Evolutionary conservation across 2,797 vertebrate species (phyloP).

Genomic region (Tapera naevia): DNA sequence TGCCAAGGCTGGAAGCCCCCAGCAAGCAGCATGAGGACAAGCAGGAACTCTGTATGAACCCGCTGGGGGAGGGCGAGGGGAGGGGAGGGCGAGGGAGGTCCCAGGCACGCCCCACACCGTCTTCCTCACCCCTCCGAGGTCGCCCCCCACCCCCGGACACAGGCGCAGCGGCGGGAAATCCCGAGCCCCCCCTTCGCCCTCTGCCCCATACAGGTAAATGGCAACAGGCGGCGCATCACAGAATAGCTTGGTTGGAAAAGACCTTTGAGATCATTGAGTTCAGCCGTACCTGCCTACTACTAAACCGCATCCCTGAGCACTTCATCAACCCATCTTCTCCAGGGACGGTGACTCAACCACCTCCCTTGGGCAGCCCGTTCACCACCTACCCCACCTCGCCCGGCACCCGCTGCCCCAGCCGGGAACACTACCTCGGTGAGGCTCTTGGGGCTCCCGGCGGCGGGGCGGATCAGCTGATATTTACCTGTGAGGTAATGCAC

Average conservation of each 20-base stretch:
- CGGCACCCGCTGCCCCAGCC: background rate
- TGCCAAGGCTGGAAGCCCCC: too few relatives aligned
- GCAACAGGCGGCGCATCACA: constrained; percentile 2
- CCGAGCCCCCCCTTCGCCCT: background rate
- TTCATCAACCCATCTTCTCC: too few relatives aligned
- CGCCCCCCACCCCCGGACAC: background rate
- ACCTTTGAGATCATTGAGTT: too few relatives aligned
- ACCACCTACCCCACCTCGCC: background rate
- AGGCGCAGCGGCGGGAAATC: background rate
- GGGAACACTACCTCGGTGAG: constrained; percentile 31
- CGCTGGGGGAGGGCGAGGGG: background rate
- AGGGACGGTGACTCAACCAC: too few relatives aligned
- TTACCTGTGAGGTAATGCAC: constrained; percentile 79
- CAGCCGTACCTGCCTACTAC: too few relatives aligned
- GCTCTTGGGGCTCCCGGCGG: constrained; percentile 14
- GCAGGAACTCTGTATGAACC: background rate
- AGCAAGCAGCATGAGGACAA: background rate
- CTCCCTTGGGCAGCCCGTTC: too few relatives aligned
- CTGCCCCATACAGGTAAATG: background rate
- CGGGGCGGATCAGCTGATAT: constrained; percentile 52
- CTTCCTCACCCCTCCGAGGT: background rate
- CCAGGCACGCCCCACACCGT: too few relatives aligned
- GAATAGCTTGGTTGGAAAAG: too few relatives aligned
- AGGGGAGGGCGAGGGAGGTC: too few relatives aligned
- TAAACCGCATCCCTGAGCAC: too few relatives aligned